phyloP scores from a whole-genome alignment of 2,113 vertebrate species.

The Podilymbus podiceps region DNA sequence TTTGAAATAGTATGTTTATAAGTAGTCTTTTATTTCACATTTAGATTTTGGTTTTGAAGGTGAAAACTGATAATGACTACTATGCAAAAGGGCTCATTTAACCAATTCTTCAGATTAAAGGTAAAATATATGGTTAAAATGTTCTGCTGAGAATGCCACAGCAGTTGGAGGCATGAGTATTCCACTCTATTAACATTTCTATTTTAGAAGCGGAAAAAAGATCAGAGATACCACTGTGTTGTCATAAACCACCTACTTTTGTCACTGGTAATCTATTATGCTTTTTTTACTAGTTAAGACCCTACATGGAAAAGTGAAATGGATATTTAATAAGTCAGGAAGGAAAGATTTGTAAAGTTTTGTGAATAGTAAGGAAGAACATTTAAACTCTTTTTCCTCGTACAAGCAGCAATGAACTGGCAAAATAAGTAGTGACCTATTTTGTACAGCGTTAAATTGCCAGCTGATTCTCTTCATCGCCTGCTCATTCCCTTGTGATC shows the following conservation, averaged over 20 bases:
- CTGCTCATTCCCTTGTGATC: background rate
- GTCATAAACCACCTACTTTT: background rate
- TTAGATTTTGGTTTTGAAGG: constrained; percentile 21
- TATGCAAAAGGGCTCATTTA: background rate
- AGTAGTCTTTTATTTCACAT: constrained; percentile 27
- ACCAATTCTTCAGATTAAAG: background rate
- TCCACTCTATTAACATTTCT: background rate
- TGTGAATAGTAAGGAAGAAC: background rate
- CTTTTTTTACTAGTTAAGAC: background rate
- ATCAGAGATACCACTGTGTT: background rate
- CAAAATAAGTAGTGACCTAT: background rate
- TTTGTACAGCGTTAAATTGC: background rate
- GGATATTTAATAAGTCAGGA: background rate
- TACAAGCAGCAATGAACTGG: background rate
- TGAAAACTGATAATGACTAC: background rate
- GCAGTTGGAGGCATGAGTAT: background rate
- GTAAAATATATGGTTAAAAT: background rate
- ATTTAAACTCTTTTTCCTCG: background rate
- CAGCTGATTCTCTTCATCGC: background rate
- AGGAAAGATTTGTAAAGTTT: background rate
- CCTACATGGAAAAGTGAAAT: background rate
- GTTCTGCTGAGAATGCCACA: background rate
- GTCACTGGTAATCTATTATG: background rate
- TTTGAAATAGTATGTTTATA: constrained; percentile 39
- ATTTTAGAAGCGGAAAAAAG: background rate